phyloP scores from a whole-genome alignment of 2,797 vertebrate genomes.

The Myripristis jacobus region DNA sequence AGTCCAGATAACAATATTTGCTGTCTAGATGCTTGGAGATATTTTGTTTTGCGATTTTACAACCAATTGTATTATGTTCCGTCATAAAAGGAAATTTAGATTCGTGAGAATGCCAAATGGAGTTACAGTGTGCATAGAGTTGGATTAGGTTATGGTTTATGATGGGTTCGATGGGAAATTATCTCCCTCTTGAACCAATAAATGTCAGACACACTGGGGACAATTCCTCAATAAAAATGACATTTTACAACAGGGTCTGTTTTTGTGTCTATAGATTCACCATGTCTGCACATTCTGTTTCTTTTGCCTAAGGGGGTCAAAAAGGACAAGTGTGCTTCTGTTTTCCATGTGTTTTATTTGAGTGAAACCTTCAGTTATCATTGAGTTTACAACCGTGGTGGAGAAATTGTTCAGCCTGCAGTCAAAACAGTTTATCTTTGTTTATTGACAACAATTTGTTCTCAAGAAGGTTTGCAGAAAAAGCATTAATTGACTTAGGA shows the following conservation, averaged over 20 bases:
- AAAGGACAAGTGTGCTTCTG: slow-evolving; percentile 32
- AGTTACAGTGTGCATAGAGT: slow-evolving; percentile 23
- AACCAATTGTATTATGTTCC: slow-evolving; percentile 28
- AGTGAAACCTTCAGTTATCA: slow-evolving; percentile 25
- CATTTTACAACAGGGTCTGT: slow-evolving; percentile 40
- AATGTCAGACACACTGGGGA: slow-evolving; percentile 58
- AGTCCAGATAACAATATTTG: too few species aligned
- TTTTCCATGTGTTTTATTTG: slow-evolving; percentile 37
- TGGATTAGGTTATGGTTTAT: slow-evolving; percentile 49
- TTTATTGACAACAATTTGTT: neutral
- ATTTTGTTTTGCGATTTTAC: neutral
- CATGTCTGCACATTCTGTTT: slow-evolving; percentile 38
- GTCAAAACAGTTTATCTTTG: slow-evolving; percentile 14
- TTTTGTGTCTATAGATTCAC: slow-evolving; percentile 48
- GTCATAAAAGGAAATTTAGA: slow-evolving; percentile 3
- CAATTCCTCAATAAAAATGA: slow-evolving; percentile 39
- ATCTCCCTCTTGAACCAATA: slow-evolving; percentile 57
- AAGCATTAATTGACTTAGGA: neutral
- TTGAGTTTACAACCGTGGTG: slow-evolving; percentile 27
- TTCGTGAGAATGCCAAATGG: slow-evolving; percentile 30
- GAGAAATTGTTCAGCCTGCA: slow-evolving; percentile 14
- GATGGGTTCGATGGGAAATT: slow-evolving; percentile 66
- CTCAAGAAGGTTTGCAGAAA: neutral
- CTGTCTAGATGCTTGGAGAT: neutral
- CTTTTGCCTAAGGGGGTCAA: slow-evolving; percentile 17